Conservation (phyloP, 2,888 invertebrate species). For the Plemyria rubiginata region DNA sequence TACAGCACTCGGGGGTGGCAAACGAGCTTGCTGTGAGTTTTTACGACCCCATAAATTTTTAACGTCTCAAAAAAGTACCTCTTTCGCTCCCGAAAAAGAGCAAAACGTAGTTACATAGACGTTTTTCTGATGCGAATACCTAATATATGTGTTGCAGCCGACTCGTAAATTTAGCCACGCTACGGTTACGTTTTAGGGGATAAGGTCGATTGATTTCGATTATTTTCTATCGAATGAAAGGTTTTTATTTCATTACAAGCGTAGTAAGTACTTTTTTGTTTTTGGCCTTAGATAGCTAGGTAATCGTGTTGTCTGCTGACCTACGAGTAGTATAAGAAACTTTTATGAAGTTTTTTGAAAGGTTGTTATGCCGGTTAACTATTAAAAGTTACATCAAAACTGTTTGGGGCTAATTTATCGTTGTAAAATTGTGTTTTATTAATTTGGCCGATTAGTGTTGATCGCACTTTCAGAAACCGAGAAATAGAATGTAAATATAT, state of each 20-base stretch:
- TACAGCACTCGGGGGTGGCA: conserved; percentile 56
- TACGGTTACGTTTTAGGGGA: conserved; percentile 20
- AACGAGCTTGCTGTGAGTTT: conserved; percentile 69
- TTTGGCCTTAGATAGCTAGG: conserved; percentile 1
- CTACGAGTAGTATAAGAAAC: not conserved
- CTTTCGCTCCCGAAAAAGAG: conserved; percentile 59
- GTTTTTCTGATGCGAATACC: conserved; percentile 54
- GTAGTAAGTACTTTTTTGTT: not conserved
- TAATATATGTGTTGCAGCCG: conserved; percentile 39
- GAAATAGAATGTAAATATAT: too few species aligned
- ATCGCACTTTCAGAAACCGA: too few species aligned
- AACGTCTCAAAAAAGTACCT: conserved; percentile 73
- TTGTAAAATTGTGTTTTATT: too few species aligned
- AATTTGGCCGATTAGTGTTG: too few species aligned
- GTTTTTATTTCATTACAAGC: conserved; percentile 9
- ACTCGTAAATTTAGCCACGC: conserved; percentile 31
- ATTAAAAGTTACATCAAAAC: not conserved
- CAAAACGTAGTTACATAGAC: conserved; percentile 54
- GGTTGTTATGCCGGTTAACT: not conserved
- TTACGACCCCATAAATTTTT: conserved; percentile 80
- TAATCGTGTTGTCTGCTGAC: not conserved
- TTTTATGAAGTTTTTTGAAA: not conserved
- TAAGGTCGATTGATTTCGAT: conserved; percentile 23
- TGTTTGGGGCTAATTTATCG: not conserved
- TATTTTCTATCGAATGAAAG: conserved; percentile 17